phyloP scores from a whole-genome alignment of 2,113 vertebrate species.

The Scolopax mira region DNA sequence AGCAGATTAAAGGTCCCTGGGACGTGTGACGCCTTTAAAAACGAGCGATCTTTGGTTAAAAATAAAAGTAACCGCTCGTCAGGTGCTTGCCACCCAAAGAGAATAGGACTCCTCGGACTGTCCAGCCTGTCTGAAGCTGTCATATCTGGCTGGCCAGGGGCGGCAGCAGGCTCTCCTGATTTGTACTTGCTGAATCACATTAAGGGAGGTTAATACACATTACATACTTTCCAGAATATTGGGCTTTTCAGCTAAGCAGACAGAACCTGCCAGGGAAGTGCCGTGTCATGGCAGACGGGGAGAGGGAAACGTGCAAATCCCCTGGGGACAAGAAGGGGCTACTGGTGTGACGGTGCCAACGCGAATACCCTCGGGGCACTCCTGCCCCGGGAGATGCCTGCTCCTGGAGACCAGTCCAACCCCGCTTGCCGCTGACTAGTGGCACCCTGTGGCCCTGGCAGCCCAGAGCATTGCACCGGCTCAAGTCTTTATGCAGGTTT shows the following conservation, averaged over 20 bases:
- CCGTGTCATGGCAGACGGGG: conserved; percentile 24
- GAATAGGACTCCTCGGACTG: not conserved
- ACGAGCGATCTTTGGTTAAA: not conserved
- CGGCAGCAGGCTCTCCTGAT: conserved; percentile 1
- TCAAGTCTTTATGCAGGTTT: not conserved
- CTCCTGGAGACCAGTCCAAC: not conserved
- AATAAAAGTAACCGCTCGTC: not conserved
- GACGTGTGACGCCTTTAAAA: not conserved
- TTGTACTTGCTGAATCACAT: conserved; percentile 46
- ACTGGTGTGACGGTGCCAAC: not conserved
- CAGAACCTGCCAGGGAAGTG: conserved; percentile 41
- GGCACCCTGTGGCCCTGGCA: not conserved
- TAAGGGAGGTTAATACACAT: conserved; percentile 15
- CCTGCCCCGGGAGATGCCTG: not conserved
- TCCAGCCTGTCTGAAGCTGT: not conserved
- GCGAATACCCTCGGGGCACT: not conserved
- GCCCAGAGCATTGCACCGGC: not conserved
- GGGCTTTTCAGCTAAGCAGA: conserved; percentile 13
- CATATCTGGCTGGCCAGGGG: not conserved
- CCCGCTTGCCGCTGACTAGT: not conserved
- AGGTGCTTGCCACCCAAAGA: not conserved
- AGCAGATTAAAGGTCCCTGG: not conserved
- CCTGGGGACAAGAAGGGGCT: not conserved
- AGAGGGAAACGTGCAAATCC: not conserved
- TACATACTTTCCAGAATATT: conserved; percentile 35